Evolutionary conservation across 2,113 vertebrate species (phyloP).

Genomic region (Anolis carolinensis): DNA sequence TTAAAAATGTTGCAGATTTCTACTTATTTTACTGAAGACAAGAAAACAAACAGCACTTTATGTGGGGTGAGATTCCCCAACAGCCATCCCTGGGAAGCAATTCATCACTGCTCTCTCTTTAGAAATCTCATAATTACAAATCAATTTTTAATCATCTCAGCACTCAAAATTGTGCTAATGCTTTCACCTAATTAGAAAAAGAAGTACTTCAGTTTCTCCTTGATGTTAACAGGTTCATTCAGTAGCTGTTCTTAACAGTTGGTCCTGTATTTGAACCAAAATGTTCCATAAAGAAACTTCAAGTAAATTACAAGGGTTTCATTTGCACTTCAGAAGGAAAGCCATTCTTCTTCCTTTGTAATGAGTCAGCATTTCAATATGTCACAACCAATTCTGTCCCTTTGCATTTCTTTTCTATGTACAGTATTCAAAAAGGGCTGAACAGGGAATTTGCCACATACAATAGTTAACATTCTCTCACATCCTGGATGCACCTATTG

Average conservation of each 20-base stretch:
- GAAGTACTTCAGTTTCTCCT: not conserved
- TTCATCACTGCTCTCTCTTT: constrained; percentile 35
- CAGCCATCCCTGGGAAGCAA: not conserved
- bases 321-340: not conserved
- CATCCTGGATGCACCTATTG: not conserved
- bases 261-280: not conserved
- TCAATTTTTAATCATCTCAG: constrained; percentile 36
- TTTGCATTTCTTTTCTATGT: not conserved
- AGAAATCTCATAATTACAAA: constrained; percentile 32
- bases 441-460: not conserved
- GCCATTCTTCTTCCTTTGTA: constrained; percentile 12
- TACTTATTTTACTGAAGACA: not conserved
- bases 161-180: constrained; percentile 27
- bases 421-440: constrained; percentile 1
- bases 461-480: not conserved
- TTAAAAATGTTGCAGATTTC: not conserved
- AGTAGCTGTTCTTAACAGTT: not conserved
- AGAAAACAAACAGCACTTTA: constrained; percentile 31
- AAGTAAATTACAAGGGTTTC: not conserved
- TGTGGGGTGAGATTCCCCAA: not conserved
- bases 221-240: constrained; percentile 22
- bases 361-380: constrained; percentile 10
- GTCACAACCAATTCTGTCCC: constrained; percentile 16
- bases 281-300: not conserved
- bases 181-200: not conserved